phyloP scores from a whole-genome alignment of 2,888 invertebrate species.

The Hydroisotoma schaefferi region DNA sequence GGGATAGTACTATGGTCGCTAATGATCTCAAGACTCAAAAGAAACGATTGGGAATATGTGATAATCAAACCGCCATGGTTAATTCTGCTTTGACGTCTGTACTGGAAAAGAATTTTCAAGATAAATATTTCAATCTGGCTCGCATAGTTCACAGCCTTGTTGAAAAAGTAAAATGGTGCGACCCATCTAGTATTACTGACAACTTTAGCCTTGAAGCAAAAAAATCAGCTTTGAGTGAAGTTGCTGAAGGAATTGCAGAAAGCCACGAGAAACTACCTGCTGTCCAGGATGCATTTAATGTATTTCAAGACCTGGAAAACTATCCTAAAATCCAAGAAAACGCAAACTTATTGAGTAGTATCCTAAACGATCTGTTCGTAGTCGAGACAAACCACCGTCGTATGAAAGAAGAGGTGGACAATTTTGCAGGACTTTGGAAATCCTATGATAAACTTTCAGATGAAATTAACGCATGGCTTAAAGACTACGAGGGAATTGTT shows the following conservation, averaged over 20 bases:
- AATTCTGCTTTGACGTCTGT: conserved; percentile 69
- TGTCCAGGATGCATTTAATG: conserved; percentile 66
- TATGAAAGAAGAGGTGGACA: conserved; percentile 65
- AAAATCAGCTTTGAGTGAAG: conserved; percentile 71
- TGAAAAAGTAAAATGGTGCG: conserved; percentile 88
- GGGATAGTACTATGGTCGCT: conserved; percentile 70
- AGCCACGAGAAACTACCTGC: conserved; percentile 66
- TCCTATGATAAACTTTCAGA: conserved; percentile 75
- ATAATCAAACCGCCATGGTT: conserved; percentile 75
- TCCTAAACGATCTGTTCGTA: conserved; percentile 67
- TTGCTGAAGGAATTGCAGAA: conserved; percentile 68
- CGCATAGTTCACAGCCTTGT: conserved; percentile 74
- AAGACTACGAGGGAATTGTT: conserved; percentile 72
- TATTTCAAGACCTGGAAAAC: conserved; percentile 69
- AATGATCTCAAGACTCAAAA: conserved; percentile 80
- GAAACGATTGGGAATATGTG: conserved; percentile 74
- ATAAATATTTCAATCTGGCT: conserved; percentile 75
- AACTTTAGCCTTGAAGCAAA: conserved; percentile 90
- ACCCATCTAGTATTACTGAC: conserved; percentile 82
- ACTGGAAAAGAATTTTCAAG: conserved; percentile 80
- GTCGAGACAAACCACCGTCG: conserved; percentile 65
- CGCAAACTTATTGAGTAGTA: conserved; percentile 65
- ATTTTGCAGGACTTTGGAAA: conserved; percentile 72
- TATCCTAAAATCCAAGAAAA: conserved; percentile 66
- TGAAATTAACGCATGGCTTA: conserved; percentile 69